These are phyloP conservation scores for Oxyscelio sp. DNA, from an alignment of 2,888 invertebrate genomes.

Conservation along the genomic window DNA sequence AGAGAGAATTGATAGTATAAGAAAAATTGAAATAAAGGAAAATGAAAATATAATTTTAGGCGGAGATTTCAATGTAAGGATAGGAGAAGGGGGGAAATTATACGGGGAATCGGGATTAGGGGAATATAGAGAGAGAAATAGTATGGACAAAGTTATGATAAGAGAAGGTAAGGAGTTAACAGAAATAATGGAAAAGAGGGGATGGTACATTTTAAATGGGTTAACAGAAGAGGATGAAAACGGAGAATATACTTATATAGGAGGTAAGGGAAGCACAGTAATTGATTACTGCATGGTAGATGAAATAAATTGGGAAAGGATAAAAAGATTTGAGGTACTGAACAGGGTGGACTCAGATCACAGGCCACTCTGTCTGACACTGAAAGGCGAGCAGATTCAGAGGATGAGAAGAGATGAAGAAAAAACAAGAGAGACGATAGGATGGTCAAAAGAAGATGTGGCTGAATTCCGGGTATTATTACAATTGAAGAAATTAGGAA, in stretches of 20 bases:
- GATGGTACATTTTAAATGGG: background rate
- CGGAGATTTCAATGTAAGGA: constrained; percentile 15
- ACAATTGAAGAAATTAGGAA: constrained; percentile 18
- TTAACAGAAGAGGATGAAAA: background rate
- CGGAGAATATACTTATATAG: background rate
- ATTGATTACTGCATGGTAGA: background rate
- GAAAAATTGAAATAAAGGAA: background rate
- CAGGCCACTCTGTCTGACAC: constrained; percentile 2
- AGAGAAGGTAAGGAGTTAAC: constrained; percentile 2
- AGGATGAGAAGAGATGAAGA: background rate
- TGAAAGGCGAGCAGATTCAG: background rate
- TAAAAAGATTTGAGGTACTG: constrained; percentile 11
- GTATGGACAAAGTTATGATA: background rate
- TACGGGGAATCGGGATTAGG: background rate
- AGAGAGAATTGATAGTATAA: background rate
- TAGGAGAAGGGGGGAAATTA: background rate
- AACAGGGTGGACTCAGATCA: constrained; percentile 37
- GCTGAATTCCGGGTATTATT: background rate
- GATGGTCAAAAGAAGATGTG: constrained; percentile 19
- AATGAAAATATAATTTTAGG: constrained; percentile 1
- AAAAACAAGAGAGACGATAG: background rate
- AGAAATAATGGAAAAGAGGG: background rate
- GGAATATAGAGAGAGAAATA: background rate
- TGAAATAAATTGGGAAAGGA: background rate
- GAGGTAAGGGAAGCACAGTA: background rate